These are phyloP conservation scores for Acronicta psi DNA, from an alignment of 2,888 invertebrate genomes.

Conservation along the genomic window DNA sequence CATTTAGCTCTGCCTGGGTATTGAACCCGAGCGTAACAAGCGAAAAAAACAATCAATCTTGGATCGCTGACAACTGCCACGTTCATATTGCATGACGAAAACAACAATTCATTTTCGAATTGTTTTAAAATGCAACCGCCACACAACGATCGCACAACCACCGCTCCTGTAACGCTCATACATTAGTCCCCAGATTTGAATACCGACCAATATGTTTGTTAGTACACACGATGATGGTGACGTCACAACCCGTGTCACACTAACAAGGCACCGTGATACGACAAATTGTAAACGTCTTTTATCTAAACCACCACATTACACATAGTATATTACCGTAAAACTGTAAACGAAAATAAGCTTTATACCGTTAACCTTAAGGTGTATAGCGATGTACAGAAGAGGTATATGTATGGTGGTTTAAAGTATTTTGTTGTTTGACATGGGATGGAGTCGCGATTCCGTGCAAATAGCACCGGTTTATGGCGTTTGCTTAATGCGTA, in stretches of 20 bases:
- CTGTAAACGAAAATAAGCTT: constrained; percentile 13
- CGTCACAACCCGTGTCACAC: constrained; percentile 72
- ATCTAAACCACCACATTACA: constrained; percentile 52
- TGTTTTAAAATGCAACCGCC: constrained; percentile 9
- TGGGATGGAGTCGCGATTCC: constrained; percentile 59
- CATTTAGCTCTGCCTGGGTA: too few species aligned
- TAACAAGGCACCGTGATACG: constrained; percentile 65
- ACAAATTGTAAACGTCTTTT: constrained; percentile 73
- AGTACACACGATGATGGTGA: constrained; percentile 63
- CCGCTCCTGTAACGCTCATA: background rate
- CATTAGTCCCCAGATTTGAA: constrained; percentile 50
- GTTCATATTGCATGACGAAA: too few species aligned
- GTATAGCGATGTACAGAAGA: background rate
- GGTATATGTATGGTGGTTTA: constrained; percentile 25
- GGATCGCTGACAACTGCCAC: too few species aligned
- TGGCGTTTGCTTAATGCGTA: constrained; percentile 47
- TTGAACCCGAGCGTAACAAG: too few species aligned
- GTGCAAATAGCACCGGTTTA: constrained; percentile 55
- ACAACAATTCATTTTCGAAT: background rate
- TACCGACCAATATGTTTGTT: constrained; percentile 57
- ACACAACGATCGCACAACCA: constrained; percentile 9
- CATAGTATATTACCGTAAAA: constrained; percentile 12
- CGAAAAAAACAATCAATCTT: too few species aligned
- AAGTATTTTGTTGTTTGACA: constrained; percentile 59
- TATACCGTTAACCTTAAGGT: background rate